These are phyloP conservation scores for Petrocephalus microphthalmus DNA, from an alignment of 2,113 vertebrate genomes.

Conservation along the genomic window DNA sequence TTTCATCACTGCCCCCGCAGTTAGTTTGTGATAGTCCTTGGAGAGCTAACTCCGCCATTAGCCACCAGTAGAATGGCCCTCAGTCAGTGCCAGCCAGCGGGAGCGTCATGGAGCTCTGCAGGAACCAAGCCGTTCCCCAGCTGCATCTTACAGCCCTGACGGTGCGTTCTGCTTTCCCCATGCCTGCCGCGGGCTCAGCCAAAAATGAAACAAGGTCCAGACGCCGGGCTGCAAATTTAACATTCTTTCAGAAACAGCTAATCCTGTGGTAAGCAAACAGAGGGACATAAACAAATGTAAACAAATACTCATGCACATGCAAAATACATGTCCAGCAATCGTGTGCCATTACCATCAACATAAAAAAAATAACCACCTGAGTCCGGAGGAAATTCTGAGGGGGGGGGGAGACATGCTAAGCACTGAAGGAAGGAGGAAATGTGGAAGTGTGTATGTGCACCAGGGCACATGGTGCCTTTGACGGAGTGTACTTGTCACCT, in stretches of 20 bases:
- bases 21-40: not conserved
- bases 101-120: not conserved
- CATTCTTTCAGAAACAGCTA: conserved; percentile 8
- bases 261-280: not conserved
- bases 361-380: not conserved
- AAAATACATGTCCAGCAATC: not conserved
- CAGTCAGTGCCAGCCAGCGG: not conserved
- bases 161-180: not conserved
- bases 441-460: not conserved
- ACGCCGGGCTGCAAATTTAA: not conserved
- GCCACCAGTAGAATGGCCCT: not conserved
- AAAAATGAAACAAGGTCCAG: not conserved
- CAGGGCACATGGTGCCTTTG: not conserved
- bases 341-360: not conserved
- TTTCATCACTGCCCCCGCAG: not conserved
- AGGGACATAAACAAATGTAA: not conserved
- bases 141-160: not conserved
- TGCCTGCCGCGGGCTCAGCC: not conserved
- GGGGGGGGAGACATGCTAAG: not conserved
- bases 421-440: not conserved
- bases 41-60: not conserved
- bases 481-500: not conserved
- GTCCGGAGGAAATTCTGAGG: not conserved
- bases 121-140: not conserved
- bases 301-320: not conserved